Conservation (phyloP, 1,140 invertebrate genomes). For the Eueides isabella region DNA sequence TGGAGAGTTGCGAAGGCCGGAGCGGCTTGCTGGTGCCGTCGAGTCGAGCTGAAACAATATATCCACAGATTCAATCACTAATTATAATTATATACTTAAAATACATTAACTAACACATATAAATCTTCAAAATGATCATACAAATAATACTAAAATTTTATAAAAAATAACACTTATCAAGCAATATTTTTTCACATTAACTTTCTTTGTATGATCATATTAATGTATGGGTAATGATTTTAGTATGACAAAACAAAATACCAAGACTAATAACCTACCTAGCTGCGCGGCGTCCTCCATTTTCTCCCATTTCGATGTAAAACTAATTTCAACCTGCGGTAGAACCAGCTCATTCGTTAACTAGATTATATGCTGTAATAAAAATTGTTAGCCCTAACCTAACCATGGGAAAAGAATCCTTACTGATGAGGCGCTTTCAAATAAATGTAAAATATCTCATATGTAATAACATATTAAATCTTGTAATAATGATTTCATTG, state of each 20-base stretch:
- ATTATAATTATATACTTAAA: background rate
- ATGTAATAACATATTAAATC: background rate
- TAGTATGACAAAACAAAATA: slow-evolving; percentile 6
- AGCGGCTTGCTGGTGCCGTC: slow-evolving; percentile 89
- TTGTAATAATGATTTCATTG: background rate
- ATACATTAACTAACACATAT: background rate
- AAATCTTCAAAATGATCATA: background rate
- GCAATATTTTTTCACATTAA: background rate
- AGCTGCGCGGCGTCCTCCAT: slow-evolving; percentile 86
- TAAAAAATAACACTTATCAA: background rate
- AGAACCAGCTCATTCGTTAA: slow-evolving; percentile 66
- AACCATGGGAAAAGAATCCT: slow-evolving; percentile 58
- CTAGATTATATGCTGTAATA: slow-evolving; percentile 66
- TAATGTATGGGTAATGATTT: background rate
- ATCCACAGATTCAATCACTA: slow-evolving; percentile 28
- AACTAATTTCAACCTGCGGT: slow-evolving; percentile 78
- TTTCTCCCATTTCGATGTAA: slow-evolving; percentile 84
- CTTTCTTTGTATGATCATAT: background rate
- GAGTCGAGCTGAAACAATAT: slow-evolving; percentile 90
- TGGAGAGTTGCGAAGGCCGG: slow-evolving; percentile 84
- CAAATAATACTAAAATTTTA: background rate
- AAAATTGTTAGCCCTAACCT: slow-evolving; percentile 73
- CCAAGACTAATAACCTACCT: slow-evolving; percentile 75
- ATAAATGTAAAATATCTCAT: slow-evolving; percentile 26
- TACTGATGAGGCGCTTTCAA: slow-evolving; percentile 13